phyloP scores from a whole-genome alignment of 2,888 invertebrate genomes.

The Holacanthella duospinosa region DNA sequence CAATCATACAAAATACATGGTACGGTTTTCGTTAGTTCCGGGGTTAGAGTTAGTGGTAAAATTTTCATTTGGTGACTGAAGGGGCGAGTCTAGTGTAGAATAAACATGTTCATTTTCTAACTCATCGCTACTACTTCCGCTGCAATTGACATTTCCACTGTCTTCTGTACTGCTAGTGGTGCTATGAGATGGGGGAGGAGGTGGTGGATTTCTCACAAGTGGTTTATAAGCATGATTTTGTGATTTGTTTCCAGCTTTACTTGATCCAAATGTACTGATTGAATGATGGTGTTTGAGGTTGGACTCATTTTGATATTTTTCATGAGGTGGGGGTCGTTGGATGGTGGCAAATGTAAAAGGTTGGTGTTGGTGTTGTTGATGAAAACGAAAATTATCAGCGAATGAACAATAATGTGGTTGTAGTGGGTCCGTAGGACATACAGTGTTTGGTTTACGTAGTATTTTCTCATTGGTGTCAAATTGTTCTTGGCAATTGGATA shows the following conservation, averaged over 20 bases:
- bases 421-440: background rate
- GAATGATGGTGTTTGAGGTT: background rate
- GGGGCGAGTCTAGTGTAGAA: background rate
- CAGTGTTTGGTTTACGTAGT: background rate
- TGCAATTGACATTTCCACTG: background rate
- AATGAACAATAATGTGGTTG: background rate
- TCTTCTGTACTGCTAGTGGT: background rate
- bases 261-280: too few species aligned
- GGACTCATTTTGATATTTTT: background rate
- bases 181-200: background rate
- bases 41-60: background rate
- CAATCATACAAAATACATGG: conserved; percentile 4
- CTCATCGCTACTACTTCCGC: background rate
- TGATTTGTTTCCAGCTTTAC: background rate
- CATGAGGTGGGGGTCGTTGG: background rate
- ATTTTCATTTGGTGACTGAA: background rate
- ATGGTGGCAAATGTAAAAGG: background rate
- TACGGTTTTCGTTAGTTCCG: background rate
- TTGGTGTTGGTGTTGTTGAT: background rate
- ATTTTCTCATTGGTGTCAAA: background rate
- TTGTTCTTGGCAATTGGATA: background rate
- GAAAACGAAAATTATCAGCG: background rate
- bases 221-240: background rate
- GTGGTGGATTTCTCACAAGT: background rate
- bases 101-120: background rate